phyloP scores from a whole-genome alignment of 2,113 vertebrate genomes.

The Cavia aperea region DNA sequence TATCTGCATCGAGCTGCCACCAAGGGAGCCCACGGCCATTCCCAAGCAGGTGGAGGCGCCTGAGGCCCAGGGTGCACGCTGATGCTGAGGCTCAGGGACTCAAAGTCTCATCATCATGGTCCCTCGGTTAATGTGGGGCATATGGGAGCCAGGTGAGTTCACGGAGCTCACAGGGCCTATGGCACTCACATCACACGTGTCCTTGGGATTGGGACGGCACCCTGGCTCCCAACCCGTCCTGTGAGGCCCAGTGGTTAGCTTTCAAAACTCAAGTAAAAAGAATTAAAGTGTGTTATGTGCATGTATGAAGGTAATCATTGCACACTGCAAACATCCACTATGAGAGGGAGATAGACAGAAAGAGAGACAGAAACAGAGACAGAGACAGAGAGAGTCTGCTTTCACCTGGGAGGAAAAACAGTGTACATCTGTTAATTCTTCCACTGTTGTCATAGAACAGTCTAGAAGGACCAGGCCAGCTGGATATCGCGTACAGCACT shows the following conservation, averaged over 20 bases:
- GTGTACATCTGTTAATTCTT: neutral
- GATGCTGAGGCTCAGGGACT: neutral
- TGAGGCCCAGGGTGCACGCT: neutral
- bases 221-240: neutral
- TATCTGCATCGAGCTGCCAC: neutral
- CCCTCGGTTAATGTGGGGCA: neutral
- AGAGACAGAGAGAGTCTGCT: neutral
- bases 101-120: neutral
- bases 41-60: neutral
- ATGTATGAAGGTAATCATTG: neutral
- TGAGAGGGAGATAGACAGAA: neutral
- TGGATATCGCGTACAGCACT: neutral
- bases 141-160: neutral
- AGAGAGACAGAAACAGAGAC: neutral
- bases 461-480: neutral
- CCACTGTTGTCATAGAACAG: neutral
- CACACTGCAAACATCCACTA: neutral
- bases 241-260: neutral
- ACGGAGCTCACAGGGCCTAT: neutral
- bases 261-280: neutral
- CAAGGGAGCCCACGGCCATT: neutral
- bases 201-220: neutral
- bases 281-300: neutral
- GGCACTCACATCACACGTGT: neutral
- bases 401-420: neutral